A percentile compares a stretch with the other conserved stretches of the same genome.
Evolutionary conservation across 2,888 invertebrate species (phyloP).

Genomic region (Drosophila meridiana): DNA sequence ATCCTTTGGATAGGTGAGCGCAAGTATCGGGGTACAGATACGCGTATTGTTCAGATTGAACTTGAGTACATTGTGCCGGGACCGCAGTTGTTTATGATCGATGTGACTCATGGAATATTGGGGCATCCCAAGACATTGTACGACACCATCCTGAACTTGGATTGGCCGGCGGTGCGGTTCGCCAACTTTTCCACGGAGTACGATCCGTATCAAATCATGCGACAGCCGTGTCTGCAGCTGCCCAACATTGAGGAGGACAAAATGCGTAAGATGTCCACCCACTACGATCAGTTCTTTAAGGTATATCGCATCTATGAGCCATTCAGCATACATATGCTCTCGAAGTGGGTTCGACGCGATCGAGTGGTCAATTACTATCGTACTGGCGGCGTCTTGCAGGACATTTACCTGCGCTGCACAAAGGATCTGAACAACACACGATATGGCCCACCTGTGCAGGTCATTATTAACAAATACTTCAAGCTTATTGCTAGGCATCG

Average conservation of each 20-base stretch:
- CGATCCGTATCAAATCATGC: constrained; percentile 82
- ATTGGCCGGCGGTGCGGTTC: constrained; percentile 77
- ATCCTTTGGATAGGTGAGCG: constrained; percentile 84
- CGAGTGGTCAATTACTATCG: constrained; percentile 1
- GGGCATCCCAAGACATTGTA: constrained; percentile 82
- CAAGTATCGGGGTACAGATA: constrained; percentile 83
- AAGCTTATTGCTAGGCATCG: constrained; percentile 23
- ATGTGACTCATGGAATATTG: constrained; percentile 82
- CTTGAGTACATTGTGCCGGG: constrained; percentile 82
- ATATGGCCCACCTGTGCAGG: not conserved
- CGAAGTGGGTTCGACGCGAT: constrained; percentile 69
- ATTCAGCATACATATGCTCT: constrained; percentile 40
- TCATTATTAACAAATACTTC: constrained; percentile 39
- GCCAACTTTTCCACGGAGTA: constrained; percentile 68
- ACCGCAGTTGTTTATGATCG: constrained; percentile 79
- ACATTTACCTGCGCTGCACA: constrained; percentile 36
- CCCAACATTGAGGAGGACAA: constrained; percentile 65
- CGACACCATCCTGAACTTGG: constrained; percentile 77
- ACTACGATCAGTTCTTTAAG: constrained; percentile 73
- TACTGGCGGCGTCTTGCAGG: constrained; percentile 20
- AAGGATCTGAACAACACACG: constrained; percentile 10
- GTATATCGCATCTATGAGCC: constrained; percentile 68
- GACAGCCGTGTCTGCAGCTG: constrained; percentile 75
- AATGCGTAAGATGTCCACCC: constrained; percentile 51
- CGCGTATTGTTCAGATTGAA: constrained; percentile 80